Percentiles rank a stretch among this genome's conserved stretches.
Conservation (phyloP, 1,140 invertebrate genomes). For the Formica exsecta region DNA sequence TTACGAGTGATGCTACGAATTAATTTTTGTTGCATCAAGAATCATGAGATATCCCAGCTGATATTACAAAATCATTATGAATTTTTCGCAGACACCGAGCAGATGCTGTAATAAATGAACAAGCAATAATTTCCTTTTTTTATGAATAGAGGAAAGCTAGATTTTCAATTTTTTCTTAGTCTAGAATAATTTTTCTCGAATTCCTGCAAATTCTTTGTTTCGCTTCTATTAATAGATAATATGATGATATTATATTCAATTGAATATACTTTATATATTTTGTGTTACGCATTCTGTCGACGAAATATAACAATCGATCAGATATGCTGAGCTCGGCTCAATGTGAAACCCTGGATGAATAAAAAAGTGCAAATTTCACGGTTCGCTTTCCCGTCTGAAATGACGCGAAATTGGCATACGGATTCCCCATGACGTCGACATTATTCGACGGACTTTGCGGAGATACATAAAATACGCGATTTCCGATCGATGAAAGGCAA, state of each 20-base stretch:
- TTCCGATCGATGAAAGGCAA: constrained; percentile 42
- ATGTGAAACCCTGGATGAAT: constrained; percentile 36
- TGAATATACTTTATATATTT: constrained; percentile 16
- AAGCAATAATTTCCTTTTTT: constrained; percentile 9
- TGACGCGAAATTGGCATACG: constrained; percentile 44
- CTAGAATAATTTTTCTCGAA: neutral
- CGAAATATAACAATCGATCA: constrained; percentile 46
- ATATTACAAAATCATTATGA: constrained; percentile 2
- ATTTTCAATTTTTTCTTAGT: constrained; percentile 4
- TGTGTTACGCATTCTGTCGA: constrained; percentile 24
- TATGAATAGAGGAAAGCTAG: neutral
- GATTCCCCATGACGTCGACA: constrained; percentile 26
- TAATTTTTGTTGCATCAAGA: constrained; percentile 18
- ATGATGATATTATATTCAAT: neutral
- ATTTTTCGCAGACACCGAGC: neutral
- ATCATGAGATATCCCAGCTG: neutral
- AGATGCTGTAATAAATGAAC: neutral
- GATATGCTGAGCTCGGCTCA: constrained; percentile 25
- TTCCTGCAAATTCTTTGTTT: neutral
- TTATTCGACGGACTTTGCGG: constrained; percentile 38
- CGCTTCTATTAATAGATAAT: neutral
- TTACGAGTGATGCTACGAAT: constrained; percentile 45
- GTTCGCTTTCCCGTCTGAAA: constrained; percentile 29
- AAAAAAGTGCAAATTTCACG: constrained; percentile 49
- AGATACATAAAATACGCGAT: constrained; percentile 44